Evolutionary conservation across 2,888 invertebrate species (phyloP).

Genomic region (Hyles lineata): DNA sequence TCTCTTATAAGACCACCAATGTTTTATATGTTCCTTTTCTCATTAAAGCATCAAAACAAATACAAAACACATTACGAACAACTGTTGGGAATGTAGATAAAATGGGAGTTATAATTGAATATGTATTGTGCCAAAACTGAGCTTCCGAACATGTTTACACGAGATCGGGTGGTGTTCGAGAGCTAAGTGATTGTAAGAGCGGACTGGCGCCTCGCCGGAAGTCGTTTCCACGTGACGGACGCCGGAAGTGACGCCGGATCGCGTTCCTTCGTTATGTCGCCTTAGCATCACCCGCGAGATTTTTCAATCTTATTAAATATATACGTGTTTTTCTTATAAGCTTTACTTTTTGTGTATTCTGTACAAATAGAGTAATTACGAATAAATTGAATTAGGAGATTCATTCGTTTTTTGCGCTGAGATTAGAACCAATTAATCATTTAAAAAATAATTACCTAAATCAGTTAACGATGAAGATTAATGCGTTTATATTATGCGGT

Average conservation of each 20-base stretch:
- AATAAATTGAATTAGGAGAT: conserved; percentile 1
- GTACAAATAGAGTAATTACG: neutral
- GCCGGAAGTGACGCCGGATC: conserved; percentile 81
- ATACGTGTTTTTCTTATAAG: neutral
- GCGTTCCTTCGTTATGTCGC: conserved; percentile 77
- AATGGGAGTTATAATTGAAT: conserved; percentile 45
- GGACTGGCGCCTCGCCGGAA: conserved; percentile 80
- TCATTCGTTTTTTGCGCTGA: neutral
- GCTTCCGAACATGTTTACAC: conserved; percentile 55
- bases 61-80: conserved; percentile 9
- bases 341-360: too few relatives aligned
- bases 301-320: conserved; percentile 52
- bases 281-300: conserved; percentile 58
- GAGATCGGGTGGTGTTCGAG: conserved; percentile 63
- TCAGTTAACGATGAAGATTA: neutral
- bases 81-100: neutral
- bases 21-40: neutral
- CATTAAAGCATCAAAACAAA: conserved; percentile 13
- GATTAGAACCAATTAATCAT: neutral
- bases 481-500: neutral
- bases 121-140: conserved; percentile 44
- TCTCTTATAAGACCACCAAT: too few relatives aligned
- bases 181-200: conserved; percentile 82
- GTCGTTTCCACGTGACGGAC: conserved; percentile 82
- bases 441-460: neutral